Conservation (phyloP, 2,113 vertebrate species). For the Syngnathoides biaculeatus region DNA sequence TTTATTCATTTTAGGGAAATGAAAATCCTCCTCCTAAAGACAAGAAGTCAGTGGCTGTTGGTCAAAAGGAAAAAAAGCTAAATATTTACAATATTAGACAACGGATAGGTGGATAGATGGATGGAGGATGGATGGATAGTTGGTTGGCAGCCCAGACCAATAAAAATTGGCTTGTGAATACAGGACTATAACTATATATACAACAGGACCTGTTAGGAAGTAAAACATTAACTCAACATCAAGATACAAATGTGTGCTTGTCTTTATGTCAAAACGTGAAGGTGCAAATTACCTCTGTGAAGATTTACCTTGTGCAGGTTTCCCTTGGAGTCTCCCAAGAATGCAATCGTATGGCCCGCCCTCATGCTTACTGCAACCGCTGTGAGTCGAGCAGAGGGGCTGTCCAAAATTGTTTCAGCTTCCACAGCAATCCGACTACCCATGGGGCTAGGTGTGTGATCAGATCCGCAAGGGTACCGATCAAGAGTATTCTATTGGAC, state of each 20-base stretch:
- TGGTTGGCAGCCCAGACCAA: too few species aligned
- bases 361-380: constrained; percentile 86
- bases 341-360: constrained; percentile 84
- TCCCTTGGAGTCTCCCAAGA: constrained; percentile 90
- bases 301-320: constrained; percentile 85
- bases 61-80: too few species aligned
- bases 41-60: too few species aligned
- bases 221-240: neutral
- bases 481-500: constrained; percentile 84
- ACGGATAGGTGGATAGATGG: too few species aligned
- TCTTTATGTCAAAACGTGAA: neutral
- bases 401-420: constrained; percentile 81
- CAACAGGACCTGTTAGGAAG: neutral
- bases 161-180: too few species aligned
- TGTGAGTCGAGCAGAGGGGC: constrained; percentile 81
- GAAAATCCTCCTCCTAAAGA: too few species aligned
- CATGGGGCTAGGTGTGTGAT: constrained; percentile 97
- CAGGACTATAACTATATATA: too few species aligned
- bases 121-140: too few species aligned
- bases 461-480: constrained; percentile 93
- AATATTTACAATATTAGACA: too few species aligned
- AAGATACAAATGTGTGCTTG: neutral
- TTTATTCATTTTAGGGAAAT: too few species aligned
- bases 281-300: neutral
- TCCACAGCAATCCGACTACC: constrained; percentile 83